Conservation (phyloP, 2,113 vertebrate genomes). For the Epinephelus fuscoguttatus region DNA sequence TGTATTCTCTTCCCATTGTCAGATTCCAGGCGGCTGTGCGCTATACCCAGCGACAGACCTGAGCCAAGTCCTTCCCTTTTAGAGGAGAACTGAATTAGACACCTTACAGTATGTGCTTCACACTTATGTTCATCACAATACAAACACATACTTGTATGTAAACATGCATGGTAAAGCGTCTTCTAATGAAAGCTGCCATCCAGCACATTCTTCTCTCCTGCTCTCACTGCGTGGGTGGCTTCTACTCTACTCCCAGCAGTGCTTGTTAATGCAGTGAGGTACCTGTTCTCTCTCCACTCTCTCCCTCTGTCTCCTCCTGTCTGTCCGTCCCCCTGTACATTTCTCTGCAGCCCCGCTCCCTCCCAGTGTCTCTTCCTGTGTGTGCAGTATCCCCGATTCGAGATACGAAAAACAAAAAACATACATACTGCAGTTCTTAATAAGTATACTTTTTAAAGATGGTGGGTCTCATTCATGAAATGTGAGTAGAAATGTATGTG, state of each 20-base stretch:
- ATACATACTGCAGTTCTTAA: neutral
- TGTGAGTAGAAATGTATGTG: too few species aligned
- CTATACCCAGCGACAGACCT: constrained; percentile 4
- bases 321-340: constrained; percentile 8
- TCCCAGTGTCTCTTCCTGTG: constrained; percentile 26
- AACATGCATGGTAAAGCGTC: constrained; percentile 37
- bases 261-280: constrained; percentile 64
- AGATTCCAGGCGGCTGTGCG: constrained; percentile 43
- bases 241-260: constrained; percentile 55
- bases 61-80: constrained; percentile 46
- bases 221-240: constrained; percentile 48
- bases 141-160: constrained; percentile 37
- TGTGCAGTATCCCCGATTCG: constrained; percentile 26
- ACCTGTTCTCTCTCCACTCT: constrained; percentile 10
- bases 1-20: constrained; percentile 45
- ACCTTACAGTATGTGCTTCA: constrained; percentile 24
- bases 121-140: constrained; percentile 9
- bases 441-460: neutral
- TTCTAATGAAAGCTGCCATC: constrained; percentile 26
- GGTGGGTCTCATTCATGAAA: too few species aligned
- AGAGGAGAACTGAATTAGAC: constrained; percentile 28
- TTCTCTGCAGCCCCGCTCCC: constrained; percentile 37
- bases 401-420: neutral
- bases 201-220: constrained; percentile 20
- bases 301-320: neutral